Evolutionary conservation across 2,888 invertebrate genomes (phyloP).

Genomic region (Bibio marci): DNA sequence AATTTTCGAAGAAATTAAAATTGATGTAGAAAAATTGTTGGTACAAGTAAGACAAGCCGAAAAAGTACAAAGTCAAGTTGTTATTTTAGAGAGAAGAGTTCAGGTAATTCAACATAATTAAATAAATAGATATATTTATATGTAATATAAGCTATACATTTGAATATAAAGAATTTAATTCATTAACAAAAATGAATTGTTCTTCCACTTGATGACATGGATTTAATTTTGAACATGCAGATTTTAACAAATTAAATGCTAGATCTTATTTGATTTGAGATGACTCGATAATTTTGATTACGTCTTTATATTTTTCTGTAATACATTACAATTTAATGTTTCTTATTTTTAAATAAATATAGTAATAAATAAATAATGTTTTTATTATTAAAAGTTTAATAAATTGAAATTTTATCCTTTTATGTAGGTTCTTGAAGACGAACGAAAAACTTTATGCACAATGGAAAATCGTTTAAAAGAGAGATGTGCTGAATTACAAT

Average conservation of each 20-base stretch:
- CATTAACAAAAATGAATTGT: too few relatives aligned
- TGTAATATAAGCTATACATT: too few relatives aligned
- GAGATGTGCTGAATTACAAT: slow-evolving; percentile 55
- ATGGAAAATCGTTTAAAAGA: slow-evolving; percentile 59
- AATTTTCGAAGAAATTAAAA: slow-evolving; percentile 57
- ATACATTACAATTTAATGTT: neutral
- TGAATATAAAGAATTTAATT: too few relatives aligned
- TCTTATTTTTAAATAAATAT: neutral
- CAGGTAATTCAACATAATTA: too few relatives aligned
- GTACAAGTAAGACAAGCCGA: slow-evolving; percentile 52
- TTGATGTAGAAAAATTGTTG: slow-evolving; percentile 61
- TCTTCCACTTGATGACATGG: too few relatives aligned
- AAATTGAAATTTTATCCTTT: neutral
- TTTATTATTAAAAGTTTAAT: too few relatives aligned
- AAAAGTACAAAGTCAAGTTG: slow-evolving; percentile 49
- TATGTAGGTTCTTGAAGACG: slow-evolving; percentile 53
- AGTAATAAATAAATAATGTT: too few relatives aligned
- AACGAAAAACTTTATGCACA: slow-evolving; percentile 53
- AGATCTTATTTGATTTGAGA: too few relatives aligned
- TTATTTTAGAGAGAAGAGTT: slow-evolving; percentile 50
- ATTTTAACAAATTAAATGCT: too few relatives aligned
- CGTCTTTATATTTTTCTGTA: neutral
- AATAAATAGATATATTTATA: too few relatives aligned
- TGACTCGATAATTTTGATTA: too few relatives aligned
- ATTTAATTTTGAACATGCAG: too few relatives aligned